These are phyloP conservation scores for Nannoperca australis DNA, from an alignment of 2,797 vertebrate species.

Conservation along the genomic window DNA sequence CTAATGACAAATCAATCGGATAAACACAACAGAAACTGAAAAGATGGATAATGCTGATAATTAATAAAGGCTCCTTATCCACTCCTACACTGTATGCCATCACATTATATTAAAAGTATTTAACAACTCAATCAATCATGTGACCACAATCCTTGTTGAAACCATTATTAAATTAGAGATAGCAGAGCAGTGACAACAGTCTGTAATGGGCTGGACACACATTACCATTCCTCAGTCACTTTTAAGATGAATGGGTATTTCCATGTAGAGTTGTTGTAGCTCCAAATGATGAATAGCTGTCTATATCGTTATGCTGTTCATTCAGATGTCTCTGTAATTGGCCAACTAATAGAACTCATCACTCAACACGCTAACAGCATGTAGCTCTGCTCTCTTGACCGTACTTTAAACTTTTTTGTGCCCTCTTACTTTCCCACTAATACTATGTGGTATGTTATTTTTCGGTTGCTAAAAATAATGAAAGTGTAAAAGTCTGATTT, in stretches of 20 bases:
- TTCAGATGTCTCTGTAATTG: constrained; percentile 70
- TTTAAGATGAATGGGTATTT: constrained; percentile 67
- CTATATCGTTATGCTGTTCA: constrained; percentile 47
- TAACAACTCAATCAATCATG: constrained; percentile 35
- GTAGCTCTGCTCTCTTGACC: constrained; percentile 15
- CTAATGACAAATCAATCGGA: constrained; percentile 48
- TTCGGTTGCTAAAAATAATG: constrained; percentile 5
- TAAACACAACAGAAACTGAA: constrained; percentile 20
- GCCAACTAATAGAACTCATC: constrained; percentile 69
- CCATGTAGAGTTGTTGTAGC: constrained; percentile 55
- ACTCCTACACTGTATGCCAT: constrained; percentile 10
- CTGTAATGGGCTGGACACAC: constrained; percentile 19
- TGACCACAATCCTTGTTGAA: constrained; percentile 28
- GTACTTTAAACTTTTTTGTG: constrained; percentile 26
- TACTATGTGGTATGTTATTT: neutral
- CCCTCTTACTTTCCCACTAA: constrained; percentile 4
- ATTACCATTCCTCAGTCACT: constrained; percentile 14
- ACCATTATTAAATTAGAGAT: constrained; percentile 6
- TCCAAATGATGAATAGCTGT: constrained; percentile 65
- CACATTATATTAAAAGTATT: constrained; percentile 25
- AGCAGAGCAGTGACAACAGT: constrained; percentile 13
- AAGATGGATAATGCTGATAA: constrained; percentile 37
- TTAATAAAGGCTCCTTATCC: constrained; percentile 31
- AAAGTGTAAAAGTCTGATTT: neutral
- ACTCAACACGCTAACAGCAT: constrained; percentile 53